A percentile compares a stretch with the other conserved stretches of the same genome.
Conservation (phyloP, 2,797 vertebrate genomes). For the Setipinna tenuifilis region DNA sequence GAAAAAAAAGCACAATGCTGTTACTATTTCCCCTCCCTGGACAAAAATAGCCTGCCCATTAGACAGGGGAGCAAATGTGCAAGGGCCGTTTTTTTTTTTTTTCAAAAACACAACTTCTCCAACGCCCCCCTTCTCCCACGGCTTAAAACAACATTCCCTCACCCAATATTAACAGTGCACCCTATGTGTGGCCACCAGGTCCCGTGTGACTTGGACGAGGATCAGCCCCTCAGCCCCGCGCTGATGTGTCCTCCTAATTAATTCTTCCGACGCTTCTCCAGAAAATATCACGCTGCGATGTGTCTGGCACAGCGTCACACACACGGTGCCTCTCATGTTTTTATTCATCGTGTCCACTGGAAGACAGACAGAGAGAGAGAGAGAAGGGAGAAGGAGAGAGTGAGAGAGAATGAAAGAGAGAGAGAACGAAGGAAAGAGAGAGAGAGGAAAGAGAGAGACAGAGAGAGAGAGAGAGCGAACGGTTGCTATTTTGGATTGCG, state of each 20-base stretch:
- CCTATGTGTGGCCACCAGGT: constrained; percentile 60
- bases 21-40: constrained; percentile 38
- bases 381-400: too few species aligned
- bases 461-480: too few species aligned
- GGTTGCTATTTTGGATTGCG: neutral
- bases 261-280: constrained; percentile 53
- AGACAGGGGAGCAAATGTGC: constrained; percentile 36
- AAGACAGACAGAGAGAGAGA: too few species aligned
- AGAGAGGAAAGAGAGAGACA: too few species aligned
- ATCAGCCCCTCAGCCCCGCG: constrained; percentile 49
- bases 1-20: constrained; percentile 32
- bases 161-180: constrained; percentile 50
- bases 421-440: too few species aligned
- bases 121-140: constrained; percentile 43
- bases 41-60: constrained; percentile 52
- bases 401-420: too few species aligned
- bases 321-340: neutral
- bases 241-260: constrained; percentile 46
- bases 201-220: constrained; percentile 43
- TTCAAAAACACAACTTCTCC: constrained; percentile 49
- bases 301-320: constrained; percentile 30
- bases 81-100: constrained; percentile 40
- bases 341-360: neutral
- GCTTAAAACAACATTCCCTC: constrained; percentile 57
- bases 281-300: constrained; percentile 37